Conservation (phyloP, 2,113 vertebrate genomes). For the Pyrgilauda ruficollis region DNA sequence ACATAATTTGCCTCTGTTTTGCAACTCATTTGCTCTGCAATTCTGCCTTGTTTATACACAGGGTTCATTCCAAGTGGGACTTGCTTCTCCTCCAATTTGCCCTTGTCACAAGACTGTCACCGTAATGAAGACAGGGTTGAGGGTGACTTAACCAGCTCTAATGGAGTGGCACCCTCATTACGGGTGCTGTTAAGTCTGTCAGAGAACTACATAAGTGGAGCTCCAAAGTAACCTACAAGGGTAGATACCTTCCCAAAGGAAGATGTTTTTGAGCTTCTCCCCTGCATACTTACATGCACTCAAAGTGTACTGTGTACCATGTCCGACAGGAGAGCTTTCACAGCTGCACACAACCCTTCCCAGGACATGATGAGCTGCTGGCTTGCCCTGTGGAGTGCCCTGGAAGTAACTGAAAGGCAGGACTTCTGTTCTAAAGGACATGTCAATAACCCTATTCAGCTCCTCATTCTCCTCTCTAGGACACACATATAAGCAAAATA, state of each 20-base stretch:
- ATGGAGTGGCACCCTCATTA: slow-evolving; percentile 51
- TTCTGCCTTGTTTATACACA: slow-evolving; percentile 48
- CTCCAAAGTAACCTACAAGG: not conserved
- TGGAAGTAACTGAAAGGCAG: not conserved
- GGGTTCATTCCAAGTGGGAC: slow-evolving; percentile 42
- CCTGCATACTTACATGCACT: not conserved
- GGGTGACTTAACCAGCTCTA: slow-evolving; percentile 55
- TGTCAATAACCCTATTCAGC: not conserved
- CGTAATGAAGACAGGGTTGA: slow-evolving; percentile 39
- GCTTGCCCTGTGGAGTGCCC: not conserved
- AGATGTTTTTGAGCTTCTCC: not conserved
- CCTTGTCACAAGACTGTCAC: slow-evolving; percentile 59
- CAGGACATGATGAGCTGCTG: not conserved
- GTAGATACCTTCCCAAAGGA: not conserved
- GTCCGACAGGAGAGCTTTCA: not conserved
- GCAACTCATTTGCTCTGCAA: slow-evolving; percentile 46
- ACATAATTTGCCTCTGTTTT: slow-evolving; percentile 40
- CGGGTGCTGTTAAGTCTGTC: slow-evolving; percentile 25
- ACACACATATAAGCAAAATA: not conserved
- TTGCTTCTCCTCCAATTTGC: slow-evolving; percentile 46
- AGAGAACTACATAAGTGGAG: not conserved
- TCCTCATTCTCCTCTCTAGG: not conserved
- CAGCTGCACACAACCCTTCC: not conserved
- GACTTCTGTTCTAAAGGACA: not conserved
- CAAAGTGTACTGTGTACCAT: not conserved